A percentile compares a stretch with the other conserved stretches of the same genome.
Conservation (phyloP, 2,797 vertebrate genomes). For the Notolabrus celidotus region DNA sequence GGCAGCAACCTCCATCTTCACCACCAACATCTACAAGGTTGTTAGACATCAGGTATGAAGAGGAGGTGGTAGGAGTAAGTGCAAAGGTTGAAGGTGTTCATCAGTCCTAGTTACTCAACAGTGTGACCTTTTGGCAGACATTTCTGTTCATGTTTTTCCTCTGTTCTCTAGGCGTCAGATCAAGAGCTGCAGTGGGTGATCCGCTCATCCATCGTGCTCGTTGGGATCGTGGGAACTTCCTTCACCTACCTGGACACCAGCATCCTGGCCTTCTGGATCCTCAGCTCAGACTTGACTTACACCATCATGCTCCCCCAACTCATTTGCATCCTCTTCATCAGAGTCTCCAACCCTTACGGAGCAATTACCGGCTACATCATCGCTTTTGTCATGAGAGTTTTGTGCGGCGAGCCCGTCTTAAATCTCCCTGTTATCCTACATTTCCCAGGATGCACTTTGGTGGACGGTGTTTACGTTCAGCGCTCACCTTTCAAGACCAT, state of each 20-base stretch:
- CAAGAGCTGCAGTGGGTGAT: constrained; percentile 76
- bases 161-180: constrained; percentile 69
- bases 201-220: constrained; percentile 65
- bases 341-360: constrained; percentile 72
- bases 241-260: constrained; percentile 70
- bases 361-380: neutral
- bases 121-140: too few relatives aligned
- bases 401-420: constrained; percentile 49
- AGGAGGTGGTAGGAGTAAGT: neutral
- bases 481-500: constrained; percentile 80
- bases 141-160: neutral
- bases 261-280: constrained; percentile 77
- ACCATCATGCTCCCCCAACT: constrained; percentile 80
- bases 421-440: constrained; percentile 56
- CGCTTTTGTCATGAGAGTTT: constrained; percentile 22
- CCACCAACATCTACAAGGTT: constrained; percentile 58
- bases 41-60: constrained; percentile 33
- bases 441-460: constrained; percentile 71
- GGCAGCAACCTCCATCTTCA: constrained; percentile 62
- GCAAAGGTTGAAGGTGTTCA: neutral
- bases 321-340: constrained; percentile 74
- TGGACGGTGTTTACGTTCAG: constrained; percentile 63
- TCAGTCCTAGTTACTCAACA: too few relatives aligned
- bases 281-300: constrained; percentile 78
- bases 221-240: constrained; percentile 56